Percentiles rank a stretch among this genome's conserved stretches.
phyloP scores from a whole-genome alignment of 2,888 invertebrate genomes.

The Bombylius major region DNA sequence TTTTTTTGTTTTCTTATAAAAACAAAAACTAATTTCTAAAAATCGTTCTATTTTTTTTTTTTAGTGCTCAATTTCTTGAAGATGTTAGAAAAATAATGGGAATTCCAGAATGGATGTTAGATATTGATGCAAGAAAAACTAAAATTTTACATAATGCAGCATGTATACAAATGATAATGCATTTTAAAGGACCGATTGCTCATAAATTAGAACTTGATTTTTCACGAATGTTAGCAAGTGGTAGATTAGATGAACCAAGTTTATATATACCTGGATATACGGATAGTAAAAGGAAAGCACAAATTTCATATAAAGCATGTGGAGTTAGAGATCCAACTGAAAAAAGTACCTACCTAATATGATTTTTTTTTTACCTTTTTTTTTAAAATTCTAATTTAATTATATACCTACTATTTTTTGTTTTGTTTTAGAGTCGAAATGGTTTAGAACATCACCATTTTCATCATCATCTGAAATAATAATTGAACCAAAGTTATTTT shows the following conservation, averaged over 20 bases:
- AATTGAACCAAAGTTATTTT: too few species aligned
- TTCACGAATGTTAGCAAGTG: slow-evolving; percentile 56
- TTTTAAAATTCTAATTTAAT: neutral
- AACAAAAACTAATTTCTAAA: neutral
- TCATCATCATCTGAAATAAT: too few species aligned
- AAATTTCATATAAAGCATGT: slow-evolving; percentile 62
- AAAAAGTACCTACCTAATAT: slow-evolving; percentile 39
- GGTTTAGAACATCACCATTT: too few species aligned
- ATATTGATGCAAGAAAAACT: slow-evolving; percentile 70
- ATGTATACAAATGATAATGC: slow-evolving; percentile 74
- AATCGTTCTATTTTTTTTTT: slow-evolving; percentile 8
- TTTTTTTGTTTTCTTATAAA: neutral
- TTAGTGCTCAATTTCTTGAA: slow-evolving; percentile 69
- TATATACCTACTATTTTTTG: neutral
- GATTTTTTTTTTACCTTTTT: neutral
- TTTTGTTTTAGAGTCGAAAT: neutral
- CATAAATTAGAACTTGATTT: slow-evolving; percentile 66
- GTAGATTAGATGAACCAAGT: slow-evolving; percentile 60
- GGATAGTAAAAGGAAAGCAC: slow-evolving; percentile 54
- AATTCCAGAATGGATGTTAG: slow-evolving; percentile 80
- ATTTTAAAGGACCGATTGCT: slow-evolving; percentile 75
- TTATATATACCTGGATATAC: slow-evolving; percentile 66
- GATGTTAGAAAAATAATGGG: slow-evolving; percentile 72
- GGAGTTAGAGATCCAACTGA: slow-evolving; percentile 65
- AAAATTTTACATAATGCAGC: slow-evolving; percentile 61